Evolutionary conservation across 2,113 vertebrate genomes (phyloP).

Genomic region (Crocuta crocuta): DNA sequence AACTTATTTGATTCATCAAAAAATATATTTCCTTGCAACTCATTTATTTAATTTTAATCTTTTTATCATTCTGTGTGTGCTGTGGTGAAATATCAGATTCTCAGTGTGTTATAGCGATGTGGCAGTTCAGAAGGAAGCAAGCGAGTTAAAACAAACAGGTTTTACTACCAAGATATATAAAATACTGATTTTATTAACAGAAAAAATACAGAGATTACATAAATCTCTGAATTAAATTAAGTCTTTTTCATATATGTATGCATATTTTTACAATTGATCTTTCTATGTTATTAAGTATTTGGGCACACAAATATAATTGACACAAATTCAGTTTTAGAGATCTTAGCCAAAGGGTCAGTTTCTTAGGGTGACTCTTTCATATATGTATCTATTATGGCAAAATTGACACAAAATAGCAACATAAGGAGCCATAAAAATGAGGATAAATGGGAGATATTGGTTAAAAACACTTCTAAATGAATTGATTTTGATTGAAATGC

Average conservation of each 20-base stretch:
- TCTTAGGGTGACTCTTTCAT: neutral
- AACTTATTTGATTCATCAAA: constrained; percentile 69
- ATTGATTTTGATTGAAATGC: constrained; percentile 1
- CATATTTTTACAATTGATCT: neutral
- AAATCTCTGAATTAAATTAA: constrained; percentile 57
- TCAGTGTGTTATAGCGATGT: constrained; percentile 56
- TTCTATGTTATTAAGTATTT: neutral
- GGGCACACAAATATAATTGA: neutral
- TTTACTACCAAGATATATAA: constrained; percentile 65
- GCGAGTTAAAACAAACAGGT: constrained; percentile 65
- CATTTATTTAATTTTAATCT: constrained; percentile 45
- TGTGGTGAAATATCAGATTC: constrained; percentile 58
- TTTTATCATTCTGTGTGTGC: constrained; percentile 56
- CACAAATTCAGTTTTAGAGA: neutral
- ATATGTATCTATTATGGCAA: neutral
- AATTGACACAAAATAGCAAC: neutral
- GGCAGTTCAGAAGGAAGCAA: neutral
- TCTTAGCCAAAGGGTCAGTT: neutral
- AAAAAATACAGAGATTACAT: constrained; percentile 74
- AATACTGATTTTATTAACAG: constrained; percentile 81
- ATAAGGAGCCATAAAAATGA: neutral
- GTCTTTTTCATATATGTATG: neutral
- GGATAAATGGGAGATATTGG: neutral
- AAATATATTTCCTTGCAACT: constrained; percentile 63
- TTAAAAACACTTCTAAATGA: neutral